These are phyloP conservation scores for Lamellibrachia columna DNA, from an alignment of 2,888 invertebrate species.

Conservation along the genomic window DNA sequence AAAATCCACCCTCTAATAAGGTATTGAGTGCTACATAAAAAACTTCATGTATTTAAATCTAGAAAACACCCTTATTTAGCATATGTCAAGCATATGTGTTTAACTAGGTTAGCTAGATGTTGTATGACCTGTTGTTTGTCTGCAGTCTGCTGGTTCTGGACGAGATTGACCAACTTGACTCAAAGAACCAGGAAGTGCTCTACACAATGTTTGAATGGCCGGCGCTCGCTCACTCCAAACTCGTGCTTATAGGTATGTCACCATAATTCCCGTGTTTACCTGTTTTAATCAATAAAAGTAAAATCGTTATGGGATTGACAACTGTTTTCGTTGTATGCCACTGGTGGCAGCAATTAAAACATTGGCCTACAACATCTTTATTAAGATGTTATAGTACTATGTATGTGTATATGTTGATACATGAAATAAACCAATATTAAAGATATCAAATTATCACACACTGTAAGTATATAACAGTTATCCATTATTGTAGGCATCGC, in stretches of 20 bases:
- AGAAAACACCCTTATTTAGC: not conserved
- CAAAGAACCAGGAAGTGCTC: constrained; percentile 81
- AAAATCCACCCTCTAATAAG: too few species aligned
- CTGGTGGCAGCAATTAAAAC: too few species aligned
- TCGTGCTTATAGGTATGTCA: constrained; percentile 80
- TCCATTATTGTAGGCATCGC: constrained; percentile 73
- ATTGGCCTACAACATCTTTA: not conserved
- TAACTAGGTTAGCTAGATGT: not conserved
- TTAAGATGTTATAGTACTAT: not conserved
- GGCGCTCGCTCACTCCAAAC: constrained; percentile 73
- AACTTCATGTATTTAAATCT: not conserved
- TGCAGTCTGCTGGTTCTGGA: constrained; percentile 81
- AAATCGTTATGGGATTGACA: too few species aligned
- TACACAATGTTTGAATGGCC: constrained; percentile 97
- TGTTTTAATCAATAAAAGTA: too few species aligned
- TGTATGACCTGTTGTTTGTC: constrained; percentile 26
- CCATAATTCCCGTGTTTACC: not conserved
- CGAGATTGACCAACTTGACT: constrained; percentile 92
- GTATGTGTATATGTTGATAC: not conserved
- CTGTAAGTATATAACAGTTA: not conserved
- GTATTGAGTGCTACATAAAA: not conserved
- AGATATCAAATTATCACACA: not conserved
- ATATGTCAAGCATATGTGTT: not conserved
- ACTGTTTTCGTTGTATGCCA: too few species aligned
- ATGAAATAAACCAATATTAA: not conserved